Percentiles rank a stretch among this genome's conserved stretches.
phyloP scores from a whole-genome alignment of 35 echinoderm and acorn worm genomes.

The Stichopus chloronotus region DNA sequence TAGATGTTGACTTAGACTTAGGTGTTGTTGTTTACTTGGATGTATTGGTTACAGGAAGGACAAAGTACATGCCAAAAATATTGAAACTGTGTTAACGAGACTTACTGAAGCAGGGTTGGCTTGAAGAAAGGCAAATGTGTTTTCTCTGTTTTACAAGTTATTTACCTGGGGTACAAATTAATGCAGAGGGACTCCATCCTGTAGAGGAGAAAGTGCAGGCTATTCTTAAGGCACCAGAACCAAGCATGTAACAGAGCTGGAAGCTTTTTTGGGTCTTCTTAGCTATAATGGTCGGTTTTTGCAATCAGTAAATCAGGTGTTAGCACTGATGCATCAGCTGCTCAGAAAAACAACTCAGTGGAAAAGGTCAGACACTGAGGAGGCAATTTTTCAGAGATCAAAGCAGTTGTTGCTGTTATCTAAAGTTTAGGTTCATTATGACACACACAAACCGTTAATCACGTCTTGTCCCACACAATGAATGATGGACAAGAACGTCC shows the following conservation, averaged over 20 bases:
- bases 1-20: too few species aligned
- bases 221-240: conserved; percentile 52
- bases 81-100: conserved; percentile 28
- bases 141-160: conserved; percentile 43
- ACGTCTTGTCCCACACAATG: conserved; percentile 25
- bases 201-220: conserved; percentile 56
- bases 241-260: conserved; percentile 61
- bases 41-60: conserved; percentile 40
- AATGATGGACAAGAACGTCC: conserved; percentile 1
- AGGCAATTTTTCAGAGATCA: conserved; percentile 41
- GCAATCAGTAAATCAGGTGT: background rate
- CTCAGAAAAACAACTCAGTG: conserved; percentile 28
- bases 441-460: conserved; percentile 17
- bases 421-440: conserved; percentile 65
- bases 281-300: conserved; percentile 71
- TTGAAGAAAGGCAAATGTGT: conserved; percentile 64
- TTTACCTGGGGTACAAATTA: conserved; percentile 62
- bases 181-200: conserved; percentile 54
- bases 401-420: conserved; percentile 22
- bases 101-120: conserved; percentile 50
- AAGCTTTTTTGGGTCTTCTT: conserved; percentile 60
- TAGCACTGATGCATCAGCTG: conserved; percentile 61
- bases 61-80: conserved; percentile 22
- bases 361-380: conserved; percentile 38
- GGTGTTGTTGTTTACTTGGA: too few species aligned